phyloP scores from a whole-genome alignment of 2,113 vertebrate species.

The Orthonyx spaldingii region DNA sequence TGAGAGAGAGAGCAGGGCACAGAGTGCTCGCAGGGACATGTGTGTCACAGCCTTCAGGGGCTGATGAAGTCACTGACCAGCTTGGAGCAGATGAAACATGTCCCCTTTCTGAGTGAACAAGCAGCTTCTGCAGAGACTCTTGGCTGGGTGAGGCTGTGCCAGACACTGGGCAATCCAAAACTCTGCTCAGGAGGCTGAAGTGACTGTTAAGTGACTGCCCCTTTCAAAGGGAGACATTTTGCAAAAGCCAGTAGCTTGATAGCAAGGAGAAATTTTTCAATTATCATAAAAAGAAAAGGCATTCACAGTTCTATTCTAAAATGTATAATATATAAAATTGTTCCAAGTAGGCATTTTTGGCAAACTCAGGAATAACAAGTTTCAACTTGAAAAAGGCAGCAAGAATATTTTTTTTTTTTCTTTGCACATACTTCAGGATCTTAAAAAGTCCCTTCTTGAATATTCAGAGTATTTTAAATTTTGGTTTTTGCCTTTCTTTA shows the following conservation, averaged over 20 bases:
- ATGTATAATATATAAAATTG: not conserved
- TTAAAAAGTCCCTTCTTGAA: not conserved
- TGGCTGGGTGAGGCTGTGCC: not conserved
- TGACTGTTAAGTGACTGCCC: not conserved
- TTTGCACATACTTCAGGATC: not conserved
- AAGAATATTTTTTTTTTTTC: not conserved
- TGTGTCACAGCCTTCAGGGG: not conserved
- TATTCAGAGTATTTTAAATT: not conserved
- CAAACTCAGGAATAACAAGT: not conserved
- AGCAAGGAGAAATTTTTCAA: not conserved
- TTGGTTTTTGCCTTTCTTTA: not conserved
- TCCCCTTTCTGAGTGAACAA: not conserved
- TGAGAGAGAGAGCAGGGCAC: not conserved
- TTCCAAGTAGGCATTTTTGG: constrained; percentile 13
- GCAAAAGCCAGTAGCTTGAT: not conserved
- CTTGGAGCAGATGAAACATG: rapidly evolving
- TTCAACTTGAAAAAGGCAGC: constrained; percentile 39
- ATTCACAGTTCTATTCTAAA: constrained; percentile 16
- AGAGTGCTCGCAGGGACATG: rapidly evolving
- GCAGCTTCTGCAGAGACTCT: not conserved
- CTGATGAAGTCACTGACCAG: not conserved
- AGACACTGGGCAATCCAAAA: not conserved
- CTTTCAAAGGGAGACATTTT: not conserved
- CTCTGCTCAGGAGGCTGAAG: not conserved
- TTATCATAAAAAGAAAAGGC: not conserved